phyloP scores from a whole-genome alignment of 2,797 vertebrate genomes.

The Spheniscus humboldti region DNA sequence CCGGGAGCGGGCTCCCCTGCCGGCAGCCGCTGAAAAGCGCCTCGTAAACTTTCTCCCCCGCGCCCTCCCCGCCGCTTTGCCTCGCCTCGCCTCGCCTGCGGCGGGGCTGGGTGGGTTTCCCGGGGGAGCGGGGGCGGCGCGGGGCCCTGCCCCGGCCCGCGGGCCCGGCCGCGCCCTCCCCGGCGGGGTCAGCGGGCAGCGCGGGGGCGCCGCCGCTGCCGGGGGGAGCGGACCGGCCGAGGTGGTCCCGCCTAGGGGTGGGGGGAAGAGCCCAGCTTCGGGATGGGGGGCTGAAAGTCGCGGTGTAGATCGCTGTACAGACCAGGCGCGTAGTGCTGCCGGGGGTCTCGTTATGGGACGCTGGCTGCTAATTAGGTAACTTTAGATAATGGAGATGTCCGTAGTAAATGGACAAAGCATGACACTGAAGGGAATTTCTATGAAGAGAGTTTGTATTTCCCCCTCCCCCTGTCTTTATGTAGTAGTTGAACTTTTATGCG shows the following conservation, averaged over 20 bases:
- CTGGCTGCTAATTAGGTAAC: too few species aligned
- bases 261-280: background rate
- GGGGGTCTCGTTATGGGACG: background rate
- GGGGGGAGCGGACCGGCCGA: background rate
- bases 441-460: background rate
- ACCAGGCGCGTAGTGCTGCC: background rate
- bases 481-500: background rate
- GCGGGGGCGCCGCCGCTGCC: background rate
- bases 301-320: rapidly evolving
- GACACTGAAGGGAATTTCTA: background rate
- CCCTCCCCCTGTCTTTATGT: background rate
- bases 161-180: background rate
- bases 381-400: background rate
- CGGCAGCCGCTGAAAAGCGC: constrained; percentile 39
- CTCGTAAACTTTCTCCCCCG: background rate
- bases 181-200: background rate
- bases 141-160: background rate
- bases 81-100: background rate
- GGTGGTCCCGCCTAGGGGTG: background rate
- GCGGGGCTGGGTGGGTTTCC: background rate
- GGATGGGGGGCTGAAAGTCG: too few species aligned
- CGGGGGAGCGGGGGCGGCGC: background rate
- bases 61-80: background rate
- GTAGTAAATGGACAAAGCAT: background rate
- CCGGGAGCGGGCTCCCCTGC: constrained; percentile 71